A percentile compares a stretch with the other conserved stretches of the same genome.
Evolutionary conservation across 2,888 invertebrate genomes (phyloP).

Genomic region (Napeogenes inachia): DNA sequence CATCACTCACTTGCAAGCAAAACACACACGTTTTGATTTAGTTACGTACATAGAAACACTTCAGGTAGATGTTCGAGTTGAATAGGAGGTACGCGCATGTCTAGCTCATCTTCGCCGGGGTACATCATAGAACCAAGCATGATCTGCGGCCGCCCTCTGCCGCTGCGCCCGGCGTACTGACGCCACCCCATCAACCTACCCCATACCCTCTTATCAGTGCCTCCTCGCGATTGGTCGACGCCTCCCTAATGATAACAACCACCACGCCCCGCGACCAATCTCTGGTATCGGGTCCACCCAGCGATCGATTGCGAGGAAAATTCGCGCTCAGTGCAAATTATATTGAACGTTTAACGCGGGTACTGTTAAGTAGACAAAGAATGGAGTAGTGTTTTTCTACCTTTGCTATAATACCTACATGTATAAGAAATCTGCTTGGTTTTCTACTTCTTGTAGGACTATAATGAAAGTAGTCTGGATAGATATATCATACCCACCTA

Average conservation of each 20-base stretch:
- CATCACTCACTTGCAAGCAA: slow-evolving; percentile 13
- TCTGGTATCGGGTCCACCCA: slow-evolving; percentile 56
- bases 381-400: background rate
- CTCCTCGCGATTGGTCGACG: slow-evolving; percentile 56
- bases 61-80: slow-evolving; percentile 85
- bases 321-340: slow-evolving; percentile 56
- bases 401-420: too few relatives aligned
- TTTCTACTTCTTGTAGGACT: too few relatives aligned
- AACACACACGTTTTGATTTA: slow-evolving; percentile 34
- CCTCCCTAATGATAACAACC: slow-evolving; percentile 59
- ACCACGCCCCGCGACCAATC: slow-evolving; percentile 73
- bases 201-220: slow-evolving; percentile 68
- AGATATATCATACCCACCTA: too few relatives aligned
- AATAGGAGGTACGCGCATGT: slow-evolving; percentile 84
- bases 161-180: slow-evolving; percentile 62
- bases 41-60: slow-evolving; percentile 83
- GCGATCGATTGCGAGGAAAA: slow-evolving; percentile 65
- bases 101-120: slow-evolving; percentile 64
- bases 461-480: too few relatives aligned
- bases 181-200: slow-evolving; percentile 63
- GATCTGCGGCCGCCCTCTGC: slow-evolving; percentile 55
- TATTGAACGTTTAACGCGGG: slow-evolving; percentile 56
- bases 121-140: slow-evolving; percentile 77
- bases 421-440: too few relatives aligned
- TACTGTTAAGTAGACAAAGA: slow-evolving; percentile 43